Conservation (phyloP, 1,140 invertebrate species). For the Aphis gossypii region DNA sequence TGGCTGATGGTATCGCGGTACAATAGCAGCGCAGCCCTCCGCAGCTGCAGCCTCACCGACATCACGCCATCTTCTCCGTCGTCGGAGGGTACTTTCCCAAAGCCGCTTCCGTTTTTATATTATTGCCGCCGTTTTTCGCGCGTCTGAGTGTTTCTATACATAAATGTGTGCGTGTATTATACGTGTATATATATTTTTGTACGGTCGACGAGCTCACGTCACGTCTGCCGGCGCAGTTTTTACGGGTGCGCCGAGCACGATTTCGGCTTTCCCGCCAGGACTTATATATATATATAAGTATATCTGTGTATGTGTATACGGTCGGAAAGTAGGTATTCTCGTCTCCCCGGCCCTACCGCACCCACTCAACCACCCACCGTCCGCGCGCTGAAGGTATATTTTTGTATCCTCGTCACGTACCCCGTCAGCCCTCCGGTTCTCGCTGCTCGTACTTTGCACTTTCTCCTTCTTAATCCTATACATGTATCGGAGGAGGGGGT, state of each 20-base stretch:
- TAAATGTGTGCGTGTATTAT: not conserved
- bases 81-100: not conserved
- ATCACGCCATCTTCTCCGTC: not conserved
- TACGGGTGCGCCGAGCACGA: constrained; percentile 51
- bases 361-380: not conserved
- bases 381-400: not conserved
- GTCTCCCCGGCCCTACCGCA: not conserved
- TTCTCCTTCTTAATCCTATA: constrained; percentile 49
- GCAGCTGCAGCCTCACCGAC: not conserved
- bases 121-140: constrained; percentile 41
- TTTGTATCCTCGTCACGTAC: constrained; percentile 51
- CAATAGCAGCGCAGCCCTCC: not conserved
- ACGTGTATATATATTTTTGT: not conserved
- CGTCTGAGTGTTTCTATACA: not conserved
- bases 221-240: constrained; percentile 50
- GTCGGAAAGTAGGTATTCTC: not conserved
- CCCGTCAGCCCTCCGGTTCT: constrained; percentile 48
- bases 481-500: not conserved
- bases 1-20: not conserved
- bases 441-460: constrained; percentile 43
- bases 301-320: not conserved
- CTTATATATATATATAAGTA: constrained; percentile 1
- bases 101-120: constrained; percentile 31
- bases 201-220: constrained; percentile 38
- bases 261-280: constrained; percentile 48